Conservation (phyloP, 1,140 invertebrate species). For the Macrotrachela quadricornifera region DNA sequence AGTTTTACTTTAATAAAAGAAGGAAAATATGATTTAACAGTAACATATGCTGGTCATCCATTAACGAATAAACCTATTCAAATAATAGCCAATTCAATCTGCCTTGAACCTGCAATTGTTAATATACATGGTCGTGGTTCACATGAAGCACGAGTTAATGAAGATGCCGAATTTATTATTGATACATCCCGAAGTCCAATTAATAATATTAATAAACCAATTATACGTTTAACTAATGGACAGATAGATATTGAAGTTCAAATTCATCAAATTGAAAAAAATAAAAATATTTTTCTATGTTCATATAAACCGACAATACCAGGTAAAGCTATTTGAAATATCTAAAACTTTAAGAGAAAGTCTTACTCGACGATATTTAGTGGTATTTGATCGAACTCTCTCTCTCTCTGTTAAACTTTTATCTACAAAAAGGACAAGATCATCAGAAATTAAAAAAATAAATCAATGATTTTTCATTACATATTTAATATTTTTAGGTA, state of each 20-base stretch:
- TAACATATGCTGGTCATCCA: slow-evolving; percentile 37
- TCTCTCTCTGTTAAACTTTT: no score
- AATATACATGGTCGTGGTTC: slow-evolving; percentile 49
- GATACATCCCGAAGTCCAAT: slow-evolving; percentile 52
- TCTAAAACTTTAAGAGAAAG: no score
- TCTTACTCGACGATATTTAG: no score
- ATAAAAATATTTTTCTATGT: slow-evolving; percentile 56
- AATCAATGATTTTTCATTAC: no score
- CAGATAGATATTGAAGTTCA: slow-evolving; percentile 35
- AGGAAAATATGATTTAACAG: slow-evolving; percentile 33
- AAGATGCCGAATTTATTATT: slow-evolving; percentile 77
- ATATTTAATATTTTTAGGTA: slow-evolving; percentile 21
- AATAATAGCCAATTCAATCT: slow-evolving; percentile 4
- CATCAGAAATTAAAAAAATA: no score
- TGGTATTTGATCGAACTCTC: no score
- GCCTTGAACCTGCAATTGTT: no score
- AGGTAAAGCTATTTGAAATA: not conserved
- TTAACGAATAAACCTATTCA: slow-evolving; percentile 32
- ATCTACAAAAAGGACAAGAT: no score
- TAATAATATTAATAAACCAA: slow-evolving; percentile 17
- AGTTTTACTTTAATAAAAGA: slow-evolving; percentile 18
- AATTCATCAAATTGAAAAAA: slow-evolving; percentile 31
- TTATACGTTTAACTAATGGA: slow-evolving; percentile 52
- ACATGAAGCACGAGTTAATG: slow-evolving; percentile 58
- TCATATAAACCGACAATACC: slow-evolving; percentile 57